Evolutionary conservation across 2,113 vertebrate species (phyloP).

Genomic region (Leucosticte australis): DNA sequence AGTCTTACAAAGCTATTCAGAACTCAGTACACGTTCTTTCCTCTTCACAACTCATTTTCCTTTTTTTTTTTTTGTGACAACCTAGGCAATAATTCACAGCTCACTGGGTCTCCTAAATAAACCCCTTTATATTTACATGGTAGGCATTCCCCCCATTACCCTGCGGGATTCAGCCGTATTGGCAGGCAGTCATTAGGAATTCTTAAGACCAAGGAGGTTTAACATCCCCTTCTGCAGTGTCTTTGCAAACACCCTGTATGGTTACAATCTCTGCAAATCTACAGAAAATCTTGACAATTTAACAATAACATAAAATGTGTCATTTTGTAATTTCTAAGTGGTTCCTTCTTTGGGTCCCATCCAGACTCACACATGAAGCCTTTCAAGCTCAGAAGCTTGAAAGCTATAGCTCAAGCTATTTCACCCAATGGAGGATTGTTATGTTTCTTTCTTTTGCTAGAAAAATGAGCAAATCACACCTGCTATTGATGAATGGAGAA

Average conservation of each 20-base stretch:
- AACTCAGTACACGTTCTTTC: constrained; percentile 31
- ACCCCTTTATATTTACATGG: constrained; percentile 60
- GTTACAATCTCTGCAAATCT: constrained; percentile 21
- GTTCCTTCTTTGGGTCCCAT: constrained; percentile 5
- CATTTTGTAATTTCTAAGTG: constrained; percentile 37
- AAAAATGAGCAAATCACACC: neutral
- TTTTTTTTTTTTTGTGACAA: constrained; percentile 51
- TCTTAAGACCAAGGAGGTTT: constrained; percentile 37
- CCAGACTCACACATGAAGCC: neutral
- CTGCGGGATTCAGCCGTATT: constrained; percentile 41
- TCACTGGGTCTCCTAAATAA: constrained; percentile 67
- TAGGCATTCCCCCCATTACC: constrained; percentile 64
- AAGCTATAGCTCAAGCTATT: neutral
- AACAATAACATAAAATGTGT: constrained; percentile 16
- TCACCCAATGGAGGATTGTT: neutral
- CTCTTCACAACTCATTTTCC: constrained; percentile 57
- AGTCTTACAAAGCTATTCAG: constrained; percentile 51
- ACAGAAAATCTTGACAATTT: neutral
- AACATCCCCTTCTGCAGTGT: constrained; percentile 5
- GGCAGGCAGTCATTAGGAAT: constrained; percentile 58
- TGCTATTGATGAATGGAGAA: neutral
- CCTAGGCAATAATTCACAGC: constrained; percentile 63
- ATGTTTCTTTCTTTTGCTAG: neutral
- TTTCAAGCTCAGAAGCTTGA: constrained; percentile 4
- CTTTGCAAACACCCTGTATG: constrained; percentile 34